These are phyloP conservation scores for Dryobota labecula DNA, from an alignment of 2,888 invertebrate genomes.

Conservation along the genomic window DNA sequence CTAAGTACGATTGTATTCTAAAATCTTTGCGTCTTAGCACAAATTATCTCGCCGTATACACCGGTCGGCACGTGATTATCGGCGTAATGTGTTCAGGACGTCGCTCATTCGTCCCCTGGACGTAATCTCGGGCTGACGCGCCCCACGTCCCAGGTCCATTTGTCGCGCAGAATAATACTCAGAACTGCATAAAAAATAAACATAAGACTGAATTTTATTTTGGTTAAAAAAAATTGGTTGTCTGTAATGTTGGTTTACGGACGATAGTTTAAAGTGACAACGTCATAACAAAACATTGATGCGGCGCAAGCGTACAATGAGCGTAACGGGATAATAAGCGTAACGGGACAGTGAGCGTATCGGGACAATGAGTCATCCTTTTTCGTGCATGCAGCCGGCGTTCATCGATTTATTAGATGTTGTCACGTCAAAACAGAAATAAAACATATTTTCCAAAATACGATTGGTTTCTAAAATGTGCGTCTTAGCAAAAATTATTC, in stretches of 20 bases:
- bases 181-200: background rate
- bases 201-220: too few relatives aligned
- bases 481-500: conserved; percentile 2
- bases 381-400: too few relatives aligned
- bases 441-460: background rate
- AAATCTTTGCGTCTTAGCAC: background rate
- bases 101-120: conserved; percentile 81
- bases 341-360: too few relatives aligned
- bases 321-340: too few relatives aligned
- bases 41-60: conserved; percentile 5
- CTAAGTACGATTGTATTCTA: background rate
- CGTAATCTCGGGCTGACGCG: conserved; percentile 80
- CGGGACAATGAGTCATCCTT: too few relatives aligned
- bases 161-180: conserved; percentile 71
- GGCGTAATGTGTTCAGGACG: conserved; percentile 77
- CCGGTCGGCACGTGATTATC: conserved; percentile 39
- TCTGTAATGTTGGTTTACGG: too few relatives aligned
- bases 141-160: conserved; percentile 76
- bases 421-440: too few relatives aligned
- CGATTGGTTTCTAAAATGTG: background rate
- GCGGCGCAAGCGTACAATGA: too few relatives aligned
- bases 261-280: too few relatives aligned
- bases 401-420: too few relatives aligned
- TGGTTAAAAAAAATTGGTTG: too few relatives aligned
- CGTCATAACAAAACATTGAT: too few relatives aligned